These are phyloP conservation scores for Trinectes maculatus DNA, from an alignment of 2,113 vertebrate genomes.

Conservation along the genomic window DNA sequence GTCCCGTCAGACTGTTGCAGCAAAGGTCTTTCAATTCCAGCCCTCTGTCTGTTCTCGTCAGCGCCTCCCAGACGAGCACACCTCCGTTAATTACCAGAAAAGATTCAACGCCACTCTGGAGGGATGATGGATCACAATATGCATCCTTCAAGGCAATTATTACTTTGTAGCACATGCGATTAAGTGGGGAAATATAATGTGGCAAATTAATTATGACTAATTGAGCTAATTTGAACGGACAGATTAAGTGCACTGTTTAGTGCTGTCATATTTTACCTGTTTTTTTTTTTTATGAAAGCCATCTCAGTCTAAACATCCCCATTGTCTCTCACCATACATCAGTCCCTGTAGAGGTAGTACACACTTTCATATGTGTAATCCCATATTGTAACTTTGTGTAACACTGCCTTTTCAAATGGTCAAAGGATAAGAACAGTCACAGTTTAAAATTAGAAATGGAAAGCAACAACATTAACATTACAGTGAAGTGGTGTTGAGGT, in stretches of 20 bases:
- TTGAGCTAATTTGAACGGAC: slow-evolving; percentile 76
- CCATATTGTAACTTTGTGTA: slow-evolving; percentile 22
- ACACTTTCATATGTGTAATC: slow-evolving; percentile 21
- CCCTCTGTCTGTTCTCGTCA: slow-evolving; percentile 37
- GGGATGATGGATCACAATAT: slow-evolving; percentile 77
- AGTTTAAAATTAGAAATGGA: no score
- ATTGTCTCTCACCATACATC: slow-evolving; percentile 34
- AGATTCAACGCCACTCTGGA: slow-evolving; percentile 65
- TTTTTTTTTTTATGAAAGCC: slow-evolving; percentile 51
- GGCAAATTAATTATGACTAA: slow-evolving; percentile 83
- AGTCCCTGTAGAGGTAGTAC: slow-evolving; percentile 44
- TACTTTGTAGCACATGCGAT: slow-evolving; percentile 82
- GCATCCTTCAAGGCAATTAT: slow-evolving; percentile 82
- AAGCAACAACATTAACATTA: no score
- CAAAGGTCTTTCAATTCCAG: slow-evolving; percentile 33
- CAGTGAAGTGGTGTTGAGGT: no score
- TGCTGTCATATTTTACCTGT: slow-evolving; percentile 73
- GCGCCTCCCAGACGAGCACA: slow-evolving; percentile 56
- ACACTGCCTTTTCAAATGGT: no score
- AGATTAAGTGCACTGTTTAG: slow-evolving; percentile 79
- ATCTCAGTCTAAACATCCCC: slow-evolving; percentile 37
- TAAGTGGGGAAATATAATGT: slow-evolving; percentile 81
- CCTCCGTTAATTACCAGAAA: slow-evolving; percentile 78
- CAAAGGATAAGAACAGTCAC: no score
- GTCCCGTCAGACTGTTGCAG: slow-evolving; percentile 1